Percentiles rank a stretch among this genome's conserved stretches.
Conservation (phyloP, 92 coral and sea anemone species). For the Actinostola sp. region DNA sequence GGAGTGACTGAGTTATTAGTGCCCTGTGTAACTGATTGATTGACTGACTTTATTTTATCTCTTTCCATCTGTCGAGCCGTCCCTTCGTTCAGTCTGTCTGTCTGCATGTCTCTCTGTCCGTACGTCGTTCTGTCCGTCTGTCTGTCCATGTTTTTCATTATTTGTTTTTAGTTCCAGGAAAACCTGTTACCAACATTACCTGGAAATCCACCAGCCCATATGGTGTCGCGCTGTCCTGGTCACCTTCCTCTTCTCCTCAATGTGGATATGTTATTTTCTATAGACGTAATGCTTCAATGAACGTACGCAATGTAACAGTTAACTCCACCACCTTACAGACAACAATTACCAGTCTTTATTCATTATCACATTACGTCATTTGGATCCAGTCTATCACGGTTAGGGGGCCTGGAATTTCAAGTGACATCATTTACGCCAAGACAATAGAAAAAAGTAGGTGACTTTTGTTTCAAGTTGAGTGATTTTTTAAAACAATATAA, state of each 20-base stretch:
- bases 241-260: constrained; percentile 33
- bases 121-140: no score
- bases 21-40: no score
- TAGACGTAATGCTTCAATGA: constrained; percentile 20
- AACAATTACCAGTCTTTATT: constrained; percentile 33
- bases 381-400: constrained; percentile 54
- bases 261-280: constrained; percentile 57
- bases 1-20: no score
- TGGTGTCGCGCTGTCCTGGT: constrained; percentile 46
- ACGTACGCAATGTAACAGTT: constrained; percentile 12
- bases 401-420: constrained; percentile 65
- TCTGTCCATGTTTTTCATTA: no score
- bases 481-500: no score
- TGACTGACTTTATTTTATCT: no score
- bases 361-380: constrained; percentile 52
- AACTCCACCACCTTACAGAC: constrained; percentile 20
- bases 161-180: constrained; percentile 69
- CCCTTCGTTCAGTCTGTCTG: no score
- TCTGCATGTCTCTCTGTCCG: no score
- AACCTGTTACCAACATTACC: constrained; percentile 65
- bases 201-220: constrained; percentile 49
- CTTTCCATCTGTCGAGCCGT: no score
- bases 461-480: background rate
- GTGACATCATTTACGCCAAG: constrained; percentile 36
- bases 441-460: constrained; percentile 73